A percentile compares a stretch with the other conserved stretches of the same genome.
Conservation (phyloP, 2,797 vertebrate genomes). For the Falco biarmicus region DNA sequence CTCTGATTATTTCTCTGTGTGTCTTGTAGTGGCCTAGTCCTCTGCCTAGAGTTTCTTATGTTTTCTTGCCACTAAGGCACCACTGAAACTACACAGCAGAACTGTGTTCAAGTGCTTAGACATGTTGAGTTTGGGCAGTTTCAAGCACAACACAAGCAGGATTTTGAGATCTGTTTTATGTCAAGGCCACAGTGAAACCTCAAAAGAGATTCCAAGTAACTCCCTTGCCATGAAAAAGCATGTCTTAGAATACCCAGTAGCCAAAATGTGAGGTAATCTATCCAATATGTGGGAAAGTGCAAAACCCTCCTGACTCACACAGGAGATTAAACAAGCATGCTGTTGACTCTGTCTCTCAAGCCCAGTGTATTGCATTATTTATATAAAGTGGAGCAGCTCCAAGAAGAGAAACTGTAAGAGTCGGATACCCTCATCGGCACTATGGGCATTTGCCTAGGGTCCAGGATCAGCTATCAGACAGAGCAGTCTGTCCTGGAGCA, state of each 20-base stretch:
- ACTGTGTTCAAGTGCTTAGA: background rate
- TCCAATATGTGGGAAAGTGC: background rate
- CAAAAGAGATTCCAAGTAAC: background rate
- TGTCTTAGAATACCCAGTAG: background rate
- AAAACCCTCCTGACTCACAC: background rate
- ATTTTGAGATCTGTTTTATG: background rate
- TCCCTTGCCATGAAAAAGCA: background rate
- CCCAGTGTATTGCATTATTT: background rate
- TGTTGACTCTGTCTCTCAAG: background rate
- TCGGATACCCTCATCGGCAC: background rate
- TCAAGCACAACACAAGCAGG: background rate
- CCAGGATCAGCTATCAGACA: background rate
- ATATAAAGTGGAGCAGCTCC: background rate
- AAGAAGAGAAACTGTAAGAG: background rate
- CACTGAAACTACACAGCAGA: background rate
- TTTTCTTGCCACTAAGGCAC: background rate
- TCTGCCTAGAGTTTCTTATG: background rate
- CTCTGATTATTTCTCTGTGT: background rate
- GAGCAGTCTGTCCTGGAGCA: background rate
- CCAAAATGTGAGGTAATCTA: background rate
- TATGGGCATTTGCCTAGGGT: background rate
- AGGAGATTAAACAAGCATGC: background rate
- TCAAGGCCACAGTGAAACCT: background rate
- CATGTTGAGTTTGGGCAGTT: background rate
- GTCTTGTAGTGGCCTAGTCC: background rate